These are phyloP conservation scores for Epistrophella euchroma DNA, from an alignment of 2,888 invertebrate genomes.

Conservation along the genomic window DNA sequence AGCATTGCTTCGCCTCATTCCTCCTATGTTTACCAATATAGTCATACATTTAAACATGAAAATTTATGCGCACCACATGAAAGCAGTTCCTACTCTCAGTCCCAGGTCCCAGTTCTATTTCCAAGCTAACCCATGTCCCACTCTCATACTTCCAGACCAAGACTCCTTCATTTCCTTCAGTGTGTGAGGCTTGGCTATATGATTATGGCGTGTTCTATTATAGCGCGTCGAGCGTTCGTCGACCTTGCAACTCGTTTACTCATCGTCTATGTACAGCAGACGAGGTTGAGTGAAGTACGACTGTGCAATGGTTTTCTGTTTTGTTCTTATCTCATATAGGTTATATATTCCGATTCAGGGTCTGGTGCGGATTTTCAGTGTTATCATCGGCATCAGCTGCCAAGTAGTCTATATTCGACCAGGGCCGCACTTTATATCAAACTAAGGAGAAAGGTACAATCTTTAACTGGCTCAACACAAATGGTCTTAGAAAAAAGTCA, in stretches of 20 bases:
- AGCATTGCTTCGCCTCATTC: background rate
- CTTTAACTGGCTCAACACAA: too few relatives aligned
- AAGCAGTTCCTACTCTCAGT: slow-evolving; percentile 33
- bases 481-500: too few relatives aligned
- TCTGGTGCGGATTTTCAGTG: slow-evolving; percentile 48
- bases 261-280: slow-evolving; percentile 57
- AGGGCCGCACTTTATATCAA: slow-evolving; percentile 7
- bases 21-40: slow-evolving; percentile 25
- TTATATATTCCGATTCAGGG: slow-evolving; percentile 42
- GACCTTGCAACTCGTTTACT: slow-evolving; percentile 83
- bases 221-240: slow-evolving; percentile 80
- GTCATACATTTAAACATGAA: slow-evolving; percentile 46
- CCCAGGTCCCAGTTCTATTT: slow-evolving; percentile 17
- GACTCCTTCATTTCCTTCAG: background rate
- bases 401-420: slow-evolving; percentile 8
- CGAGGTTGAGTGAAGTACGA: slow-evolving; percentile 41
- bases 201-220: slow-evolving; percentile 58
- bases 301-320: slow-evolving; percentile 44
- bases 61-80: slow-evolving; percentile 60
- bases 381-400: slow-evolving; percentile 44
- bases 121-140: background rate
- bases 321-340: slow-evolving; percentile 66
- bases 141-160: slow-evolving; percentile 20
- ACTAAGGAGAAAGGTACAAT: too few relatives aligned
- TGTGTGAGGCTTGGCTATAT: slow-evolving; percentile 40